Evolutionary conservation across 2,888 invertebrate species (phyloP).

Genomic region (Ephialtes manifestator): DNA sequence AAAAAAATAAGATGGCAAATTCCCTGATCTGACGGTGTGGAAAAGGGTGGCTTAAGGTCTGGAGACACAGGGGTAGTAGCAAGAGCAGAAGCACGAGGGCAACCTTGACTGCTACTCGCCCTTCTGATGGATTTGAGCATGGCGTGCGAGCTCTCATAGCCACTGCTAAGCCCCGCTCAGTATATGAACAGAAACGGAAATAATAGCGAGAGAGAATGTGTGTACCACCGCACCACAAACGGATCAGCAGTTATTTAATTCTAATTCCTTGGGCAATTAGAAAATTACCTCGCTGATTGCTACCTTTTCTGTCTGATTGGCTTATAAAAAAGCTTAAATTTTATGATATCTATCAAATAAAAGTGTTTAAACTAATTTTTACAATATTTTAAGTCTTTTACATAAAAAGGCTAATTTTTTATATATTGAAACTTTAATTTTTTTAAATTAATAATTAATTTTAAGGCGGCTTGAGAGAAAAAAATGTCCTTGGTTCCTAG

Average conservation of each 20-base stretch:
- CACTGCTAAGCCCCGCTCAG: conserved; percentile 7
- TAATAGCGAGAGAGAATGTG: conserved; percentile 46
- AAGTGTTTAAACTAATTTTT: too few species aligned
- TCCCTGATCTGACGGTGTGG: not conserved
- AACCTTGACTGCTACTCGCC: conserved; percentile 78
- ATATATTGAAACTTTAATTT: too few species aligned
- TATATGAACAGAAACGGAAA: conserved; percentile 30
- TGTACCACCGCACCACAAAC: conserved; percentile 11
- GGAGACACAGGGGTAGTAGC: conserved; percentile 32
- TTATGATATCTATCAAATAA: too few species aligned
- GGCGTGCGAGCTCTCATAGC: conserved; percentile 73
- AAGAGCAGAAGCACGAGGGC: conserved; percentile 55
- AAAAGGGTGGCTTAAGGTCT: conserved; percentile 32
- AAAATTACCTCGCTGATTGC: conserved; percentile 57
- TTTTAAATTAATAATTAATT: too few species aligned
- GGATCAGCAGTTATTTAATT: conserved; percentile 70
- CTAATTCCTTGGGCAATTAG: conserved; percentile 67
- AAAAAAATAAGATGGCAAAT: conserved; percentile 31
- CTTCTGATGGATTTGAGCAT: conserved; percentile 80
- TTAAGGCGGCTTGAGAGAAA: too few species aligned
- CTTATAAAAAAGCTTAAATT: too few species aligned
- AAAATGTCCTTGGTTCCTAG: too few species aligned
- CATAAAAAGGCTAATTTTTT: too few species aligned
- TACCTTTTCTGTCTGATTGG: not conserved
- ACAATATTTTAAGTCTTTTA: too few species aligned